phyloP scores from a whole-genome alignment of 2,113 vertebrate genomes.

The Capreolus pygargus region DNA sequence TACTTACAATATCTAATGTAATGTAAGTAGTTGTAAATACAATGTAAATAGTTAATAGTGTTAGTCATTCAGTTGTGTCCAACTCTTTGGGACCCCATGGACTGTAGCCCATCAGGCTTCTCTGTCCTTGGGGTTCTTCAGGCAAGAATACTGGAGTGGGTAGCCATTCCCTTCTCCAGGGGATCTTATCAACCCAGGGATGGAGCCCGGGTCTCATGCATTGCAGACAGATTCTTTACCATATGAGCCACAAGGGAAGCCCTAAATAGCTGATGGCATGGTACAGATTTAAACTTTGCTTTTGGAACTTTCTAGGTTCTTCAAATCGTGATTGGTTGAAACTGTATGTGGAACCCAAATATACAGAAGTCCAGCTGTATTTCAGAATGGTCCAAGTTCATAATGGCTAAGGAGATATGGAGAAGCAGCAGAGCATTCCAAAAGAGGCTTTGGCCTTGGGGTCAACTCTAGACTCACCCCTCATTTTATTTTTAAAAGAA shows the following conservation, averaged over 20 bases:
- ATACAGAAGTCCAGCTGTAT: not conserved
- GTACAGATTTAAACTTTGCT: not conserved
- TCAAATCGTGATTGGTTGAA: not conserved
- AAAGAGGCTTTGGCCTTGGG: not conserved
- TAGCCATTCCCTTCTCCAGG: not conserved
- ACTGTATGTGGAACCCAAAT: not conserved
- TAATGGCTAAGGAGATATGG: not conserved
- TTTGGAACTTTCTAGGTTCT: not conserved
- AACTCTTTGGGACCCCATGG: not conserved
- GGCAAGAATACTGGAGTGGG: not conserved
- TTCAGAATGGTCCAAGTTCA: not conserved
- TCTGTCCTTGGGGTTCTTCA: not conserved
- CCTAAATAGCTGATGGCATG: not conserved
- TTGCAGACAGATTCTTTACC: not conserved
- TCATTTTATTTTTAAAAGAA: not conserved
- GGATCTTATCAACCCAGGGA: not conserved
- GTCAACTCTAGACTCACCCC: not conserved
- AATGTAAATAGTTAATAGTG: not conserved
- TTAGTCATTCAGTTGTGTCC: not conserved
- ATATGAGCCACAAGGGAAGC: not conserved
- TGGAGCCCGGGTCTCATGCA: not conserved
- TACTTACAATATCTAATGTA: not conserved
- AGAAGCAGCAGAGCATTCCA: not conserved
- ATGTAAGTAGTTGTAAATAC: not conserved
- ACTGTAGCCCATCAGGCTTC: not conserved